phyloP scores from a whole-genome alignment of 2,797 vertebrate genomes.

The Ceyx erithaca region DNA sequence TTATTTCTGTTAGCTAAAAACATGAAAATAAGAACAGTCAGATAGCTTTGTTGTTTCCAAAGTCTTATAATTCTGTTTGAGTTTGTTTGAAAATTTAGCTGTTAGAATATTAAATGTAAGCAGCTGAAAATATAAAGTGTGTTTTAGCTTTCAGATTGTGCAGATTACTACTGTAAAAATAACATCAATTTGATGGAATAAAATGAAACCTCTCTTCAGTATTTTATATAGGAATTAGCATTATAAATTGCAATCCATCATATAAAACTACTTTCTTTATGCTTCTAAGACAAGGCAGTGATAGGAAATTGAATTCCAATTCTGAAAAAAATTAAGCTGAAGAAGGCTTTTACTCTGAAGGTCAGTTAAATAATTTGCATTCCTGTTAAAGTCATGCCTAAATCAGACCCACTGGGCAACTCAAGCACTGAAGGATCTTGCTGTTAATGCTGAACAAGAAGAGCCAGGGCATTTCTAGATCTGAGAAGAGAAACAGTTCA shows the following conservation, averaged over 20 bases:
- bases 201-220: not conserved
- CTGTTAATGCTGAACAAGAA: not conserved
- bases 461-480: not conserved
- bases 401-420: not conserved
- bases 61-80: not conserved
- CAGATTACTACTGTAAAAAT: not conserved
- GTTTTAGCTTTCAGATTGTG: not conserved
- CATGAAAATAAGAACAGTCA: not conserved
- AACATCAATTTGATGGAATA: not conserved
- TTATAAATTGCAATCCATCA: not conserved
- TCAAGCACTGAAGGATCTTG: not conserved
- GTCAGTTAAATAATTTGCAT: not conserved
- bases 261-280: not conserved
- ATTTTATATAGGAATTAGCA: not conserved
- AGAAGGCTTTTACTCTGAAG: not conserved
- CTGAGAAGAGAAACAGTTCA: not conserved
- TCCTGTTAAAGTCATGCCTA: not conserved
- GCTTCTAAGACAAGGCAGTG: not conserved
- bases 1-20: not conserved
- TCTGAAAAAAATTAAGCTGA: not conserved
- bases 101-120: slow-evolving; percentile 3
- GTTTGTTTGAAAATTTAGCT: slow-evolving; percentile 2
- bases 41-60: not conserved
- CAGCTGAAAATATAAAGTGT: not conserved
- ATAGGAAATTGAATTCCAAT: not conserved